phyloP scores from a whole-genome alignment of 2,113 vertebrate species.

The Melospiza melodia region DNA sequence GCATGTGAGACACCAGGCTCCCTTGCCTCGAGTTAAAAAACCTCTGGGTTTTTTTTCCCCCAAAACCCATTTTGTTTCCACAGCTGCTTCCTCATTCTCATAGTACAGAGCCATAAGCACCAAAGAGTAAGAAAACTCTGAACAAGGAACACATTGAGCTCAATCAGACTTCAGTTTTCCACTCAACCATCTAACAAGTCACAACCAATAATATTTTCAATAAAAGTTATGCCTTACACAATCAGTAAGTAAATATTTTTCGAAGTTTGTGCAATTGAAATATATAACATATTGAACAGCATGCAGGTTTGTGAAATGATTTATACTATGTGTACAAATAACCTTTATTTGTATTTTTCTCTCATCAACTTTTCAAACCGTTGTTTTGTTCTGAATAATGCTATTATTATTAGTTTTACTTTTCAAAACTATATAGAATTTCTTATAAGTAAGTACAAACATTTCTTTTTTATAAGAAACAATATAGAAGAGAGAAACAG shows the following conservation, averaged over 20 bases:
- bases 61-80: not conserved
- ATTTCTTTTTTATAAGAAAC: slow-evolving; percentile 31
- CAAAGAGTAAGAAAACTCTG: not conserved
- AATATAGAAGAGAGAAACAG: not conserved
- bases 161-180: not conserved
- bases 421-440: slow-evolving; percentile 10
- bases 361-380: not conserved
- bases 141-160: not conserved
- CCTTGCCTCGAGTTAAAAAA: not conserved
- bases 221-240: not conserved
- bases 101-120: not conserved
- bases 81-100: not conserved
- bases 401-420: not conserved
- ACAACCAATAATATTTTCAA: not conserved
- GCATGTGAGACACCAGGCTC: not conserved
- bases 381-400: not conserved
- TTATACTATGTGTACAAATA: not conserved
- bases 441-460: not conserved
- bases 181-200: not conserved
- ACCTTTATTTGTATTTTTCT: not conserved
- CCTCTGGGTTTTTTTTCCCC: not conserved
- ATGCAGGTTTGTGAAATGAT: not conserved
- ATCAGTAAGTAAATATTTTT: not conserved
- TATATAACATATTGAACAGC: not conserved
- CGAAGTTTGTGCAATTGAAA: not conserved